Percentiles rank a stretch among this genome's conserved stretches.
These are phyloP conservation scores for Pseudorhiza aurosa DNA, from an alignment of 30 jellyfish, hydroid and myxozoan species.

Conservation along the genomic window DNA sequence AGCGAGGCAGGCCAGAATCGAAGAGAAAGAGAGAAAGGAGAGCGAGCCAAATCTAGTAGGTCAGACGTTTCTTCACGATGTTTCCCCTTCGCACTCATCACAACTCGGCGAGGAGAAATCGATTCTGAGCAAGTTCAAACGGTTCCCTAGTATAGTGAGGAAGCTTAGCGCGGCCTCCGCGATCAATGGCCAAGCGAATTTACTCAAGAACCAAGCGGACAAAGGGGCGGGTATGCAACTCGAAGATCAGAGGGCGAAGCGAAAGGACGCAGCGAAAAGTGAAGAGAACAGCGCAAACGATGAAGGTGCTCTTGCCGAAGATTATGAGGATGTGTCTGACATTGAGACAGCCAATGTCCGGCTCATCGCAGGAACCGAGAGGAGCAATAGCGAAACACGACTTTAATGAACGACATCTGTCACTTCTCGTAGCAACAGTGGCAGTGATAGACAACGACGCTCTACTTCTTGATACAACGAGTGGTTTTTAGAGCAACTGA, in stretches of 20 bases:
- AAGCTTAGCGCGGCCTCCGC: conserved; percentile 41
- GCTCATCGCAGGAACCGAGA: neutral
- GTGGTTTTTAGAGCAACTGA: too few species aligned
- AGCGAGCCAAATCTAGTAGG: conserved; percentile 23
- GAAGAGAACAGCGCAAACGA: neutral
- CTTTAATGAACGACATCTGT: neutral
- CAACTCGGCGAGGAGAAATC: conserved; percentile 32
- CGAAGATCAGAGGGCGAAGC: neutral
- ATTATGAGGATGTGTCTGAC: conserved; percentile 1
- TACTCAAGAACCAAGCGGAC: conserved; percentile 1
- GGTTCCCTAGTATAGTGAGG: conserved; percentile 52
- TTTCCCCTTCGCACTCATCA: conserved; percentile 32
- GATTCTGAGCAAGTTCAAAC: conserved; percentile 15
- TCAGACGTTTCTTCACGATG: conserved; percentile 1
- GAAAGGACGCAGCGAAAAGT: neutral
- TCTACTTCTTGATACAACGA: too few species aligned
- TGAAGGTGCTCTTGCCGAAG: neutral
- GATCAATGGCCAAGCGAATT: conserved; percentile 54
- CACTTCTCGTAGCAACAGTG: too few species aligned
- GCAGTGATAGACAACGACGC: too few species aligned
- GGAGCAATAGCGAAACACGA: conserved; percentile 5
- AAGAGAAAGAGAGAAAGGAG: conserved; percentile 53
- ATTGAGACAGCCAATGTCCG: conserved; percentile 8
- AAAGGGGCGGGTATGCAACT: neutral
- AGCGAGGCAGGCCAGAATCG: conserved; percentile 79